Base-by-base conservation (phyloP, 2,797 vertebrate genomes). In the Myiothlypis chrysogaster region DNA sequence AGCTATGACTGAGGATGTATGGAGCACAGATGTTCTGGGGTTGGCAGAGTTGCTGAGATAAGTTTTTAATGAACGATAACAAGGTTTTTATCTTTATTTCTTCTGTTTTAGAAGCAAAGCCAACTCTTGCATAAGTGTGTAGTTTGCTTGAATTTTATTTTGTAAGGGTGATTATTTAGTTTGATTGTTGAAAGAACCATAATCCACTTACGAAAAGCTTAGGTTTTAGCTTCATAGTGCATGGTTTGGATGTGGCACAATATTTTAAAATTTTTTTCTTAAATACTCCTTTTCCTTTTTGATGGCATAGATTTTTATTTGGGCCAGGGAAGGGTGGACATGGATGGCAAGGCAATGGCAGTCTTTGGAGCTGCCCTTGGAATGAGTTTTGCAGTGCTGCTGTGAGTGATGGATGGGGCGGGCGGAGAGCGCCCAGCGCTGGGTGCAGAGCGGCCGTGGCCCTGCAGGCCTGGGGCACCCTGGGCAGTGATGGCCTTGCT, bases 11-110 rank as follows among this genome's bases (percentile, higher is more conserved):
- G 65, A 87, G 85, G 25, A 61, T 93, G 44, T 88, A 43, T 90
- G 90, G 79, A 85, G 50, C 65, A 65, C 92, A 93, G 91, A 94
- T 96, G 94, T 95, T 95, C 47, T 76, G 89, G 78, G 65, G 65
- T 76, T 91, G 84, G 57, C 55, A 65, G 65, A 70, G 70, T 44
- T 89, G 72, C 75, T 83, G 79, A 73, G 76, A 59, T 43, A 87
- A 91, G 47, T 94, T 90, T 80, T 73, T 80, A 92, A 87, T 87
- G 69, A 70, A 85, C 28, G 47, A 68, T 66, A 77, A 90, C 53
- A 87, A 86, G 59, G 59, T 41, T 94, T 93, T 87, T 60, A 47
- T 87, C 66, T 89, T 55, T 64, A 55, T 94, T 75, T 86, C 59
- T 65, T 59, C 56, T 69, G 43, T 24, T 94, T 64, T 65, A 61